A percentile compares a stretch with the other conserved stretches of the same genome.
Conservation (phyloP, 2,113 vertebrate species). For the Paramisgurnus dabryanus region DNA sequence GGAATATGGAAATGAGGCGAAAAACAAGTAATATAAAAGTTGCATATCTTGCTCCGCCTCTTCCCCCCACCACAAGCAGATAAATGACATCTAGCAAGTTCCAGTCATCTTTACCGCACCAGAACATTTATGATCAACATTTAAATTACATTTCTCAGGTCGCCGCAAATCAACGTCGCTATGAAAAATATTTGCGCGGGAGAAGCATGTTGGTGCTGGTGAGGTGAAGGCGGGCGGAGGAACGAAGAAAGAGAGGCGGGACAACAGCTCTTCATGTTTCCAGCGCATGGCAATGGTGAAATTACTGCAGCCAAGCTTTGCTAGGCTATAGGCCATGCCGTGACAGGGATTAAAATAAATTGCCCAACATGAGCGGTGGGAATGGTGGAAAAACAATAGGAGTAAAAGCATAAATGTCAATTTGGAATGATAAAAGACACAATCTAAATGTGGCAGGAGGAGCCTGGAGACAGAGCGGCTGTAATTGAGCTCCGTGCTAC, state of each 20-base stretch:
- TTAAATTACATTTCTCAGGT: neutral
- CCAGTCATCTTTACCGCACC: neutral
- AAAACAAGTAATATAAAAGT: neutral
- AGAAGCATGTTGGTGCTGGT: constrained; percentile 72
- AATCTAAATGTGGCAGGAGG: constrained; percentile 88
- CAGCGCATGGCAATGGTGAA: constrained; percentile 49
- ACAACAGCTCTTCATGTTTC: constrained; percentile 34
- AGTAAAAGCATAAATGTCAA: constrained; percentile 93
- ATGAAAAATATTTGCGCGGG: constrained; percentile 53
- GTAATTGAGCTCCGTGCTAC: constrained; percentile 77
- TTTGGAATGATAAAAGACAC: constrained; percentile 92
- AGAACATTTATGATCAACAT: constrained; percentile 3
- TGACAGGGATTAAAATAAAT: constrained; percentile 90
- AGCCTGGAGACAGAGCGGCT: constrained; percentile 85
- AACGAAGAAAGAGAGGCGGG: constrained; percentile 9
- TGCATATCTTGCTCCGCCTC: neutral
- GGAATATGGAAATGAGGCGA: neutral
- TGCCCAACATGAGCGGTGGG: constrained; percentile 79
- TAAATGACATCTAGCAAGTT: neutral
- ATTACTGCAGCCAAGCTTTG: constrained; percentile 67
- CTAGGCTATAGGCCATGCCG: constrained; percentile 74
- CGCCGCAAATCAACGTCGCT: neutral
- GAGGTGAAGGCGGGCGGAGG: constrained; percentile 47
- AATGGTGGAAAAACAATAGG: constrained; percentile 85
- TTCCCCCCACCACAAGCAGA: neutral